A percentile compares a stretch with the other conserved stretches of the same genome.
Evolutionary conservation across 2,888 invertebrate species (phyloP).

Genomic region (Leucophenga montana): DNA sequence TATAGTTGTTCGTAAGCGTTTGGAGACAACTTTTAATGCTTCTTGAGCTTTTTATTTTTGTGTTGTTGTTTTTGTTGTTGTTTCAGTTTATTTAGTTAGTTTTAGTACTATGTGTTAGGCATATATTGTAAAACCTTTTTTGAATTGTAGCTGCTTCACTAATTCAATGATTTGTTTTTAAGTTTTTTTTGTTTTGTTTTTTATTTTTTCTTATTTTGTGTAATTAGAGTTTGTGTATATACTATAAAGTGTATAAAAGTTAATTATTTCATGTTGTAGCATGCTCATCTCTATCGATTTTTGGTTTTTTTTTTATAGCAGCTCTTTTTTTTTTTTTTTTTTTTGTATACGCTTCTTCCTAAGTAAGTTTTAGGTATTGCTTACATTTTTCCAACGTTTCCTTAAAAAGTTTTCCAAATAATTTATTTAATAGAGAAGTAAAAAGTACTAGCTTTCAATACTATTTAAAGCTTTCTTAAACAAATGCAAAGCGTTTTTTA

Average conservation of each 20-base stretch:
- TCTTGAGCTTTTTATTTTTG: slow-evolving; percentile 47
- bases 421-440: neutral
- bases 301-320: neutral
- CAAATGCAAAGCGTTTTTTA: no score
- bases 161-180: slow-evolving; percentile 36
- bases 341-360: neutral
- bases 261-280: slow-evolving; percentile 40
- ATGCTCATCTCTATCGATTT: neutral
- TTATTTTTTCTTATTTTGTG: slow-evolving; percentile 25
- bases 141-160: slow-evolving; percentile 53
- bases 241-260: slow-evolving; percentile 51
- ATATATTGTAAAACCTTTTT: slow-evolving; percentile 59
- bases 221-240: slow-evolving; percentile 34
- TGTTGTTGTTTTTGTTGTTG: slow-evolving; percentile 34
- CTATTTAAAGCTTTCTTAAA: neutral
- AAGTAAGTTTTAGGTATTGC: slow-evolving; percentile 6
- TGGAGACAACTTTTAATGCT: slow-evolving; percentile 51
- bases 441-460: neutral
- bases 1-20: slow-evolving; percentile 51
- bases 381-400: neutral
- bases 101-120: slow-evolving; percentile 44
- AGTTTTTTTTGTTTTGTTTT: slow-evolving; percentile 32
- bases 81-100: slow-evolving; percentile 32
- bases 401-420: no score
- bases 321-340: neutral